Conservation (phyloP, 2,797 vertebrate species). For the Denticeps clupeoides region DNA sequence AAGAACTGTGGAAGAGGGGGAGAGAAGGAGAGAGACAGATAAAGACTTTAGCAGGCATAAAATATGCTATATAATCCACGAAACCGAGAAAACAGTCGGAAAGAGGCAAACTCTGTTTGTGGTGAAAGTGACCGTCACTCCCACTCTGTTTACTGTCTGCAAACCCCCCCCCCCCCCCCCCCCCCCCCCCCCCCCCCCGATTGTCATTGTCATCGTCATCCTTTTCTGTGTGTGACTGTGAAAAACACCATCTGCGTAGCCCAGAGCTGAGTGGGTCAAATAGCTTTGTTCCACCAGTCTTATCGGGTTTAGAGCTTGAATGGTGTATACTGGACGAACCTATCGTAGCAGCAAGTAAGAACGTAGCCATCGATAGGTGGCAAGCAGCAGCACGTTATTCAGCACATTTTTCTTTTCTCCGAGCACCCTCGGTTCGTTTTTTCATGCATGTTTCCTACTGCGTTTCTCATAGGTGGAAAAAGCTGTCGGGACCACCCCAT, state of each 20-base stretch:
- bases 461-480: not conserved
- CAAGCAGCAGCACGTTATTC: too few species aligned
- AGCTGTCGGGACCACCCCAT: not conserved
- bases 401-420: too few species aligned
- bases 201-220: not conserved
- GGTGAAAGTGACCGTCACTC: conserved; percentile 12
- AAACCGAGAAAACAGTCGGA: too few species aligned
- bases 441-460: too few species aligned
- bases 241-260: conserved; percentile 24
- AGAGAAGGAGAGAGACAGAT: not conserved
- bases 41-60: too few species aligned
- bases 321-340: too few species aligned
- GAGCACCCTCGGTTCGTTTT: too few species aligned
- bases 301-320: too few species aligned
- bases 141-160: not conserved
- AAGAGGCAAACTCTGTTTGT: not conserved
- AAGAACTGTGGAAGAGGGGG: too few species aligned
- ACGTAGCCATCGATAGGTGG: too few species aligned
- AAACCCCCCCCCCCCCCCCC: not conserved
- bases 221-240: conserved; percentile 4
- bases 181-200: not conserved
- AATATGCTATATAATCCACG: too few species aligned
- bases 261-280: conserved; percentile 13
- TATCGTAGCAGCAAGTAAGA: too few species aligned
- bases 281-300: not conserved